These are phyloP conservation scores for Melanostigma gelatinosum DNA, from an alignment of 2,113 vertebrate species.

Conservation along the genomic window DNA sequence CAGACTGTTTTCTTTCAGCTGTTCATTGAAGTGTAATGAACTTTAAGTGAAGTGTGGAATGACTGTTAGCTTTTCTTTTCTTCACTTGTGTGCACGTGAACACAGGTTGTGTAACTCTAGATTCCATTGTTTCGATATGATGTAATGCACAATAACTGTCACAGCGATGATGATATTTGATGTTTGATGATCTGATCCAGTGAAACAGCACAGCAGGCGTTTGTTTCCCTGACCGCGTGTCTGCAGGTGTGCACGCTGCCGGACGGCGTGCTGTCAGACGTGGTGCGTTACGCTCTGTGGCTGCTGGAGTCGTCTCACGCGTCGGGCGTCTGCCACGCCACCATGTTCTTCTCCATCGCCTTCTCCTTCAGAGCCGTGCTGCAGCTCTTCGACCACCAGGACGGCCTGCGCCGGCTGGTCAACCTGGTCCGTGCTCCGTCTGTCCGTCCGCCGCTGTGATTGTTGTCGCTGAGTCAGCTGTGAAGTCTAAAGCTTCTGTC, in stretches of 20 bases:
- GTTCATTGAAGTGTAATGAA: no score
- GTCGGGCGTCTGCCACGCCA: constrained; percentile 96
- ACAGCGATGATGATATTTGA: no score
- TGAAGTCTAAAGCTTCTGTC: neutral
- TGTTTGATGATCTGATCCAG: no score
- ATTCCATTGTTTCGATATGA: no score
- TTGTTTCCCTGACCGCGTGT: constrained; percentile 24
- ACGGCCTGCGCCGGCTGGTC: constrained; percentile 92
- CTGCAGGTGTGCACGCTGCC: constrained; percentile 93
- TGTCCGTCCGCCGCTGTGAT: neutral
- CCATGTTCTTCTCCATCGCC: constrained; percentile 98
- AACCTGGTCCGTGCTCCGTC: constrained; percentile 81
- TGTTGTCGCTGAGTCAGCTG: no score
- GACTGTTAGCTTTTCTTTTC: no score
- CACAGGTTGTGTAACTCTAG: no score
- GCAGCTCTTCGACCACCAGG: constrained; percentile 94
- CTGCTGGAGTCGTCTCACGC: constrained; percentile 96
- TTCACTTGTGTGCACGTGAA: no score
- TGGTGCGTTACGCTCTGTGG: constrained; percentile 95
- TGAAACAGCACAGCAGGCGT: no score
- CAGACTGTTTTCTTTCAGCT: no score
- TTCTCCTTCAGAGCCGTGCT: constrained; percentile 94
- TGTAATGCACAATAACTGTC: no score
- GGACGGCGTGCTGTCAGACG: constrained; percentile 88
- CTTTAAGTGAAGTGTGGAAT: no score